Conservation (phyloP, 1,140 invertebrate genomes). For the Chironomus tepperi region DNA sequence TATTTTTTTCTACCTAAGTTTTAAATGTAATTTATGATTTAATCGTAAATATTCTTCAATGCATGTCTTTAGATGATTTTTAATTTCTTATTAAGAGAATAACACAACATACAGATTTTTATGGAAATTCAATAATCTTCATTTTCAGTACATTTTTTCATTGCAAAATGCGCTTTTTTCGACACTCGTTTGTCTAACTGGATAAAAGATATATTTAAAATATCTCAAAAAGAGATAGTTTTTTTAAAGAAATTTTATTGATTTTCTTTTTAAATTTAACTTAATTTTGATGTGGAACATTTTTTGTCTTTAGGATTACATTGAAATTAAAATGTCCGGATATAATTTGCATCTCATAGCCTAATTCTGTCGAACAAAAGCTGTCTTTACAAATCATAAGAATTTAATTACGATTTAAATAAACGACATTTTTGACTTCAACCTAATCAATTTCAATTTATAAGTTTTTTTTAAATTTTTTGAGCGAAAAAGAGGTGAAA, state of each 20-base stretch:
- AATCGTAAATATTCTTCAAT: neutral
- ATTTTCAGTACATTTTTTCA: neutral
- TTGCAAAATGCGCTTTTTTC: neutral
- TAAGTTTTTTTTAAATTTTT: no score
- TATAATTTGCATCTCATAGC: no score
- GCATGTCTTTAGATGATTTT: neutral
- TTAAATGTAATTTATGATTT: neutral
- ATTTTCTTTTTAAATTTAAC: no score
- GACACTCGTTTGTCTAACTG: neutral
- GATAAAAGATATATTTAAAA: neutral
- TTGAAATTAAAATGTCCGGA: no score
- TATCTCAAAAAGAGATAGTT: neutral
- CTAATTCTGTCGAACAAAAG: no score
- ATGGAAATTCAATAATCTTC: neutral
- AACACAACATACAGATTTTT: constrained; percentile 11
- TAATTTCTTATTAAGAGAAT: neutral
- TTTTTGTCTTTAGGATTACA: no score
- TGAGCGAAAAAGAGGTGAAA: no score
- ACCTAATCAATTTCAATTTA: no score
- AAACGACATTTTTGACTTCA: no score
- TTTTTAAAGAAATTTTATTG: neutral
- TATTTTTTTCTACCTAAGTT: neutral
- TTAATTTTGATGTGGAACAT: neutral
- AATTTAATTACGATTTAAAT: no score
- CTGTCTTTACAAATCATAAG: no score